Conservation (phyloP, 2,113 vertebrate genomes). For the Pseudorhombus dupliciocellatus region DNA sequence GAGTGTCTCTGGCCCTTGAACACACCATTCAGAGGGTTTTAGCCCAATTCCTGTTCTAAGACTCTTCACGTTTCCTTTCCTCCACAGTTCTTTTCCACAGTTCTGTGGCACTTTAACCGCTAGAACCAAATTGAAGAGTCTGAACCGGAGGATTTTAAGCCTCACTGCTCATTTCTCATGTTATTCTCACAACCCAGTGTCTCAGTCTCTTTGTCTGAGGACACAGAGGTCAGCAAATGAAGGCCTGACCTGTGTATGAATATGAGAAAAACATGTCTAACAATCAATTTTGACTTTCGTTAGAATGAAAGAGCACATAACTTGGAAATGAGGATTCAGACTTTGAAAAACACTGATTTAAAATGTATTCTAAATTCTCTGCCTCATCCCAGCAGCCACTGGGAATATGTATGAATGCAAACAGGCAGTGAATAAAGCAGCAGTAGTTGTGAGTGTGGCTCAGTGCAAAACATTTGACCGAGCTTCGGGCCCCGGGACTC, state of each 20-base stretch:
- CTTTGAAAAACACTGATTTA: too few relatives aligned
- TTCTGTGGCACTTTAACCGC: too few relatives aligned
- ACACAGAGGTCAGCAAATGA: neutral
- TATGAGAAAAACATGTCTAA: neutral
- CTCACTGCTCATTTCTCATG: neutral
- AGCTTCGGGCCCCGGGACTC: neutral
- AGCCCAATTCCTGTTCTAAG: neutral
- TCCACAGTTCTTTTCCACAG: neutral
- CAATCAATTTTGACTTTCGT: too few relatives aligned
- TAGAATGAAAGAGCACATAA: too few relatives aligned
- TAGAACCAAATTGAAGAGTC: neutral
- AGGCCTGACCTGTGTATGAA: neutral
- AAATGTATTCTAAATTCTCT: too few relatives aligned
- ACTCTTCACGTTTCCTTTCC: neutral
- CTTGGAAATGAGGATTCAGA: too few relatives aligned
- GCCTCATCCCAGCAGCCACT: too few relatives aligned
- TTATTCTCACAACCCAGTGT: neutral
- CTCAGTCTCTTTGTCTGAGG: neutral
- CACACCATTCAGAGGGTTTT: neutral
- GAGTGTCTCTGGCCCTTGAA: neutral
- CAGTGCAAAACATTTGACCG: neutral
- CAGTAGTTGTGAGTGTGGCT: neutral
- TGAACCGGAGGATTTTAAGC: neutral
- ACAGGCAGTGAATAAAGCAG: neutral
- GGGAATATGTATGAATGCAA: too few relatives aligned